Conservation (phyloP, 1,140 invertebrate genomes). For the Radopholus similis region DNA sequence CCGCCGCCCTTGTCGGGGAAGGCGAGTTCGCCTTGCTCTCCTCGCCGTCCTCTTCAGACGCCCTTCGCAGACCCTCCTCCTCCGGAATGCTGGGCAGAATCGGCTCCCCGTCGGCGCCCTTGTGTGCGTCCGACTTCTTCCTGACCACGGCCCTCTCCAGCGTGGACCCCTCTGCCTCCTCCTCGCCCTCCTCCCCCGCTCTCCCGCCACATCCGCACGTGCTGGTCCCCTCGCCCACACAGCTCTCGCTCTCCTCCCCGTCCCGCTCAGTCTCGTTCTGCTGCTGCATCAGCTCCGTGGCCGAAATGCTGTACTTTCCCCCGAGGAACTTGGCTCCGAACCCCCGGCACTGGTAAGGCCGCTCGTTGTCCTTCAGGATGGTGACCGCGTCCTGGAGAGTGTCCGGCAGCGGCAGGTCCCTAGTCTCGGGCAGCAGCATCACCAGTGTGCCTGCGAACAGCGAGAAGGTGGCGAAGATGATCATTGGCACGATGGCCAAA, state of each 20-base stretch:
- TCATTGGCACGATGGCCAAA: slow-evolving; percentile 59
- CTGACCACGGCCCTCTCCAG: not conserved
- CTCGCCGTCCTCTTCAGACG: too few species aligned
- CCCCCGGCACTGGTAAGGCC: slow-evolving; percentile 27
- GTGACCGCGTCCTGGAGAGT: slow-evolving; percentile 39
- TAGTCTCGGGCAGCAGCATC: slow-evolving; percentile 53
- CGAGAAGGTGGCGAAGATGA: slow-evolving; percentile 58
- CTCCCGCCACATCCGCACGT: not conserved
- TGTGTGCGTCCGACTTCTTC: not conserved
- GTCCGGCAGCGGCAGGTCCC: slow-evolving; percentile 52
- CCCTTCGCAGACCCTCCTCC: slow-evolving; percentile 6
- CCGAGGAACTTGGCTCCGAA: slow-evolving; percentile 20
- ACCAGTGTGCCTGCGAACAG: slow-evolving; percentile 57
- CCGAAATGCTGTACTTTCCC: slow-evolving; percentile 4
- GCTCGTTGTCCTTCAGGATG: slow-evolving; percentile 29
- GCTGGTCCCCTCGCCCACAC: not conserved
- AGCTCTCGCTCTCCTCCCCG: not conserved
- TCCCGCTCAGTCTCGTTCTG: not conserved
- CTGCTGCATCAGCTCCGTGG: slow-evolving; percentile 13
- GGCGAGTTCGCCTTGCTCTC: too few species aligned
- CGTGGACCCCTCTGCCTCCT: not conserved
- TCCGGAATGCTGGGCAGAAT: slow-evolving; percentile 13
- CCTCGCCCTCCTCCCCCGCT: not conserved
- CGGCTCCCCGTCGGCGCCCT: not conserved
- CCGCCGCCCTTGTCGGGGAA: too few species aligned